Percentiles rank a stretch among this genome's conserved stretches.
Evolutionary conservation across 2,888 invertebrate species (phyloP).

Genomic region (Bruchidius siliquastri): DNA sequence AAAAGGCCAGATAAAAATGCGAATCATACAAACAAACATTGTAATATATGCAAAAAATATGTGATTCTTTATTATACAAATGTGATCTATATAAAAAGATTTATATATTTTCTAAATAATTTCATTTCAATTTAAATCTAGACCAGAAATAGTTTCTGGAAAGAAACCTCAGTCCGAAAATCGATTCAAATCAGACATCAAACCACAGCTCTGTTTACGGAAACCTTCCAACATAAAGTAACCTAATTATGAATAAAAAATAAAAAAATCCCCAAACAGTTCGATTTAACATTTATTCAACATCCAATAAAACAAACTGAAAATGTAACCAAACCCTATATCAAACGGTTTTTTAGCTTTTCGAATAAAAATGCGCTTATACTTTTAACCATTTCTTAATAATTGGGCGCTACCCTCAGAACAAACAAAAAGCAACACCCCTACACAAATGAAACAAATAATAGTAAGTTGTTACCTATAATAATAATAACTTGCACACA

Average conservation of each 20-base stretch:
- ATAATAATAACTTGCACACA: slow-evolving; percentile 43
- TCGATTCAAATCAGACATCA: too few species aligned
- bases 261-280: neutral
- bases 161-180: too few species aligned
- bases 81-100: too few species aligned
- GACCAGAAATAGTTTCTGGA: too few species aligned
- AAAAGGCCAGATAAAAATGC: too few species aligned
- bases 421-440: slow-evolving; percentile 38
- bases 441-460: slow-evolving; percentile 38
- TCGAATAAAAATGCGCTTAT: neutral
- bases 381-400: neutral
- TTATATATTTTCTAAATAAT: too few species aligned
- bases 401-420: slow-evolving; percentile 6
- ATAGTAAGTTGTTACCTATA: slow-evolving; percentile 30
- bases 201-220: neutral
- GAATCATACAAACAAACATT: too few species aligned
- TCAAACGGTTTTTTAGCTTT: neutral
- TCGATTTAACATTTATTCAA: neutral
- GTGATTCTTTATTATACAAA: too few species aligned
- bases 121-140: too few species aligned
- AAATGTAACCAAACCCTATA: neutral
- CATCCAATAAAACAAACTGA: neutral
- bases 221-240: neutral
- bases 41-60: too few species aligned
- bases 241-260: neutral